Evolutionary conservation across 2,797 vertebrate species (phyloP).

Genomic region (Malurus splendens): DNA sequence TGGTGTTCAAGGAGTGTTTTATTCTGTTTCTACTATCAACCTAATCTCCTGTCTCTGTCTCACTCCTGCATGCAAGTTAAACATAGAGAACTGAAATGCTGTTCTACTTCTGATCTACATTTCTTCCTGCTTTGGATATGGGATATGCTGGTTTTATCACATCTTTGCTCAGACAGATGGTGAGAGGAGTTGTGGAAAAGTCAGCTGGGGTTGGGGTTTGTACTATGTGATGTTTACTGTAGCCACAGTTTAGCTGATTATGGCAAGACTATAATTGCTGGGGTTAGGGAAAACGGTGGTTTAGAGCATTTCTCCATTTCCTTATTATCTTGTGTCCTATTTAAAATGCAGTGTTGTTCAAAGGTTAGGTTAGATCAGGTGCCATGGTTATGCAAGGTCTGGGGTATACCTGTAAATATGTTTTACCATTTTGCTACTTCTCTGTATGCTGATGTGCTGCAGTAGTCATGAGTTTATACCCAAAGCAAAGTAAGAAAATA

Average conservation of each 20-base stretch:
- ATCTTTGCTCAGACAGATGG: not conserved
- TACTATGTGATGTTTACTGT: not conserved
- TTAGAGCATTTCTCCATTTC: not conserved
- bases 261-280: not conserved
- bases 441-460: not conserved
- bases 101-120: not conserved
- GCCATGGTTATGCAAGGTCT: not conserved
- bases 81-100: not conserved
- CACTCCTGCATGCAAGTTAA: not conserved
- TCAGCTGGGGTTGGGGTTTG: not conserved
- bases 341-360: not conserved
- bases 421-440: not conserved
- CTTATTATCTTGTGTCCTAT: not conserved
- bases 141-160: not conserved
- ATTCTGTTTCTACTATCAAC: not conserved
- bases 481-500: not conserved
- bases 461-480: not conserved
- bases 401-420: not conserved
- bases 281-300: not conserved
- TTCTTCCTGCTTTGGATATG: not conserved
- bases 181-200: not conserved
- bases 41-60: not conserved
- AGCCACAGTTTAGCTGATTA: not conserved
- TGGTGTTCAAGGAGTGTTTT: not conserved
- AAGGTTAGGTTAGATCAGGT: not conserved